A percentile compares a stretch with the other conserved stretches of the same genome.
Evolutionary conservation across 2,113 vertebrate genomes (phyloP).

Genomic region (Paratilapia polleni): DNA sequence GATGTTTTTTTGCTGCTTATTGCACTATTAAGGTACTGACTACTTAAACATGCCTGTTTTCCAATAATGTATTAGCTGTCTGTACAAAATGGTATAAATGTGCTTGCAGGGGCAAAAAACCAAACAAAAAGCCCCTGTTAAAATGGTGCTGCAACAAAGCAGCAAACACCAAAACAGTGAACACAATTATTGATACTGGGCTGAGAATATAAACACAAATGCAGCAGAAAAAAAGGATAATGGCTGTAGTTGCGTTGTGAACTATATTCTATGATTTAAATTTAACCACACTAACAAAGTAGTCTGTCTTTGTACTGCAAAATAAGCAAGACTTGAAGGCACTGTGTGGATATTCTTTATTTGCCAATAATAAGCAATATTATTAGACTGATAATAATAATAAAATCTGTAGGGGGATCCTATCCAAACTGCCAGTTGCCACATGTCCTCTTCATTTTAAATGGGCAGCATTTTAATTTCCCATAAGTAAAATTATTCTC

Average conservation of each 20-base stretch:
- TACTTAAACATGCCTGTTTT: neutral
- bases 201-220: neutral
- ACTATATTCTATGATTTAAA: neutral
- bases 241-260: neutral
- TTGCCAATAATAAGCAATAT: neutral
- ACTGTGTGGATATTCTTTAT: neutral
- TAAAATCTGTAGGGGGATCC: neutral
- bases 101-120: neutral
- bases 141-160: slow-evolving; percentile 11
- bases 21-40: neutral
- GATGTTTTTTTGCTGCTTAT: neutral
- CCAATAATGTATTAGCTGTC: rapidly evolving
- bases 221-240: neutral
- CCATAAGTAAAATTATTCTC: neutral
- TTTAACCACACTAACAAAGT: no score
- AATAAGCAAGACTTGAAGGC: neutral
- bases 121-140: slow-evolving; percentile 17
- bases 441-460: neutral
- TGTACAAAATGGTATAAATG: neutral
- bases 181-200: neutral
- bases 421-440: neutral
- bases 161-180: neutral
- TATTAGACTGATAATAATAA: neutral
- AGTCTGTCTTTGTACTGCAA: neutral
- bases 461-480: neutral